These are phyloP conservation scores for Poecilia velifera DNA, from an alignment of 2,797 vertebrate genomes.

Conservation along the genomic window DNA sequence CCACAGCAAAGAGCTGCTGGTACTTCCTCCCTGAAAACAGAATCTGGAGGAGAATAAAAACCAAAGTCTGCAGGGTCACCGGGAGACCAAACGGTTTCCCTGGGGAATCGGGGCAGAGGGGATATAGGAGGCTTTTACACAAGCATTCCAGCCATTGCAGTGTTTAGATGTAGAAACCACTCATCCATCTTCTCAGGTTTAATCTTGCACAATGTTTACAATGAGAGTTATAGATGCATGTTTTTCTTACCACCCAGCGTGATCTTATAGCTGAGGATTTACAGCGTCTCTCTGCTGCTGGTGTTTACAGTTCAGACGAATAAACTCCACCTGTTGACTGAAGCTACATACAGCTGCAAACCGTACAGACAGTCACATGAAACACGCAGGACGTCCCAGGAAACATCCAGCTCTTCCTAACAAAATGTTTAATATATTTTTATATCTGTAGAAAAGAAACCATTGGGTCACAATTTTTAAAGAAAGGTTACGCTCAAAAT, in stretches of 20 bases:
- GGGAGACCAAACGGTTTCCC: constrained; percentile 37
- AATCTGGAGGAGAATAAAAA: constrained; percentile 36
- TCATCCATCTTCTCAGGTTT: constrained; percentile 16
- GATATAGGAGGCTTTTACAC: constrained; percentile 15
- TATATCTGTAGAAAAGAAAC: neutral
- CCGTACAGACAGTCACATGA: neutral
- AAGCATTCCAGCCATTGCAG: constrained; percentile 46
- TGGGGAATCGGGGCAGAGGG: constrained; percentile 37
- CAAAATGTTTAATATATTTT: neutral
- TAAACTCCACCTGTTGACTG: neutral
- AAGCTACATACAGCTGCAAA: neutral
- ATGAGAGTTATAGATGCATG: neutral
- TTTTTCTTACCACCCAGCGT: neutral
- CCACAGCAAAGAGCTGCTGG: constrained; percentile 44
- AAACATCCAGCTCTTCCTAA: neutral
- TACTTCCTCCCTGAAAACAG: constrained; percentile 33
- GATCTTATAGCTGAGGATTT: neutral
- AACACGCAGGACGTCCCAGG: neutral
- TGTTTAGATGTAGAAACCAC: constrained; percentile 53
- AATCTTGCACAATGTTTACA: constrained; percentile 12
- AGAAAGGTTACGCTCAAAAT: neutral
- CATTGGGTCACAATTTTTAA: neutral
- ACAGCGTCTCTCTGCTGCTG: neutral
- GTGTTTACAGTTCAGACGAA: neutral
- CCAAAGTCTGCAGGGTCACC: constrained; percentile 29